Conservation (phyloP, 2,797 vertebrate genomes). For the Tauraco hartlaubi region DNA sequence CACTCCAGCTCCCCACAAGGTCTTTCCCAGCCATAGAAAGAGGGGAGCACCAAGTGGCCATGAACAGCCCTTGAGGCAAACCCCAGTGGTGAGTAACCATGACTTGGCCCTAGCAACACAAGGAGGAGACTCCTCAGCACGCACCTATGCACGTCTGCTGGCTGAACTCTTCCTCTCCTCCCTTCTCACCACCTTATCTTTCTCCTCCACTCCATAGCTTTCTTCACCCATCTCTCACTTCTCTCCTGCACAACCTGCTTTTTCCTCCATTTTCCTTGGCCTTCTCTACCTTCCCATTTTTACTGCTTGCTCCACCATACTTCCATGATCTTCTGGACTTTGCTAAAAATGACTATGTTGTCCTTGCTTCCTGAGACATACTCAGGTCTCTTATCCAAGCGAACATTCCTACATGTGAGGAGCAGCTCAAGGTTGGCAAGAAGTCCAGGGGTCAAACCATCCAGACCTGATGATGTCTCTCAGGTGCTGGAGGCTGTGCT, state of each 20-base stretch:
- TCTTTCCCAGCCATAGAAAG: not conserved
- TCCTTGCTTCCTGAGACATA: not conserved
- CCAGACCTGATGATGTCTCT: not conserved
- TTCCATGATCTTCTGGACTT: not conserved
- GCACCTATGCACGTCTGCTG: not conserved
- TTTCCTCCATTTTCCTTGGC: not conserved
- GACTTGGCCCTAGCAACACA: not conserved
- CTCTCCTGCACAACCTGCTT: not conserved
- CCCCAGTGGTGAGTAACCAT: rapidly evolving
- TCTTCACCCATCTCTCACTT: not conserved
- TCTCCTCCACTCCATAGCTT: not conserved
- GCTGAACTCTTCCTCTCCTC: not conserved
- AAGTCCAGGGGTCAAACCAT: not conserved
- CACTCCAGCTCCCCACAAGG: not conserved
- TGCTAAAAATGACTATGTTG: not conserved
- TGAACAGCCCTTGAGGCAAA: not conserved
- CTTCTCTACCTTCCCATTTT: not conserved
- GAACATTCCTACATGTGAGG: not conserved
- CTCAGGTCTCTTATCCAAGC: not conserved
- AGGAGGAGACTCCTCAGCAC: not conserved
- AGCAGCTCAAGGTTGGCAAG: not conserved
- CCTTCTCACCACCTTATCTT: not conserved
- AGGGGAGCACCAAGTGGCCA: not conserved
- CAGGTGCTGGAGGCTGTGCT: not conserved
- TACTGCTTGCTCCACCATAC: not conserved